phyloP scores from a whole-genome alignment of 2,888 invertebrate genomes.

The Drosophila subquinaria region DNA sequence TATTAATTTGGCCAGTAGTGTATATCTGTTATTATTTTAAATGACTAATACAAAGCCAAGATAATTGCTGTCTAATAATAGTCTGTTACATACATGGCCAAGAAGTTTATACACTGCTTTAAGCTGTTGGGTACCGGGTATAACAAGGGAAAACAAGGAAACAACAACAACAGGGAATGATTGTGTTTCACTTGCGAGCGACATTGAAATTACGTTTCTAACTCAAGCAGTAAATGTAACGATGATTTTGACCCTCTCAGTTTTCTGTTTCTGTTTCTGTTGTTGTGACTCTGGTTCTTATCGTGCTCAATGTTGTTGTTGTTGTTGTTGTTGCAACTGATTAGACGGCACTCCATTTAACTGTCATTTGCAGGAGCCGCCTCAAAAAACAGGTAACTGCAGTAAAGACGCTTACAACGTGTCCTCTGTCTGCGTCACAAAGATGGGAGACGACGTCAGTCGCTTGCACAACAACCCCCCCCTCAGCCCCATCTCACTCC shows the following conservation, averaged over 20 bases:
- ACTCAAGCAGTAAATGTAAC: conserved; percentile 23
- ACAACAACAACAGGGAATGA: background rate
- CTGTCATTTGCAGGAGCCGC: conserved; percentile 69
- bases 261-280: background rate
- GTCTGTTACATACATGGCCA: no score
- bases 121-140: background rate
- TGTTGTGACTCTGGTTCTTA: conserved; percentile 2
- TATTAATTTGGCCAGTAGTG: no score
- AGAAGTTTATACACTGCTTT: background rate
- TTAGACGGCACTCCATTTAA: conserved; percentile 73
- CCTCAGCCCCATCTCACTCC: background rate
- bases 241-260: conserved; percentile 24
- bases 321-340: conserved; percentile 47
- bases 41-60: no score
- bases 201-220: conserved; percentile 30
- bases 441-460: conserved; percentile 5
- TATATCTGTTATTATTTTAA: no score
- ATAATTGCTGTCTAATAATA: no score
- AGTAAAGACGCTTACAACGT: conserved; percentile 47
- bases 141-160: background rate
- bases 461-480: conserved; percentile 42
- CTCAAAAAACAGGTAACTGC: conserved; percentile 30
- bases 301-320: background rate
- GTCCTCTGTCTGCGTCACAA: conserved; percentile 27
- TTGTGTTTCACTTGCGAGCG: conserved; percentile 11